Base-by-base conservation (phyloP, 2,888 invertebrate species). In the Dorcus parallelipipedus region DNA sequence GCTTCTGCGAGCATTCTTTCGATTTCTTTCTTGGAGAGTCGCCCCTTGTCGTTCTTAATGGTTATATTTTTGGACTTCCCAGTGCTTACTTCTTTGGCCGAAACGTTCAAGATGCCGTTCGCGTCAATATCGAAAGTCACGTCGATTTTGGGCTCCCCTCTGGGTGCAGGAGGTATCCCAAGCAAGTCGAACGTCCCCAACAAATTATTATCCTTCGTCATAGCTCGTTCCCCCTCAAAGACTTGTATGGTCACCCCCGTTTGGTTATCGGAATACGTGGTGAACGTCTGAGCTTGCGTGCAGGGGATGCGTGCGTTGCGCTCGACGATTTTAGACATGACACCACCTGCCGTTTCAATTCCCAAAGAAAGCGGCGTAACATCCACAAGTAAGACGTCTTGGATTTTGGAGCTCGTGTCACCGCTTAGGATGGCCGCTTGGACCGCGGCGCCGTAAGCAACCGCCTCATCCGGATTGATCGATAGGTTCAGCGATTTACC, bases 231-330 rank as follows among this genome's bases (percentile, higher is more conserved):
- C 0, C 81, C 81, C 78, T 82, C 89, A 73, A 84, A 87, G 10
- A 89, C 89, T 74, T 89, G 87, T 60, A 90, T 85, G 23, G 85
- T 85, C 47, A 90, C 90, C 0, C 84, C 89, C 0, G 88, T 83
- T 76, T 93, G 92, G 78, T 91, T 92, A 79, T 93, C 92, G 0
- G 89, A 79, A 73, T 89, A 91, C 0, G 92, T 93, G 45, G 91
- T 88, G 79, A 92, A 93, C 1, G 84, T 86, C 73, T 89, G 85
- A 0, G 84, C 81, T 73, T 88, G 87, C 70, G 87, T 89, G 80
- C 87, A 86, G 0, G 89, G 90, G 67, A 89, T 89, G 70, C 86
- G 82, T 9, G 81, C 78, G 76, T 89, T 90, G 66, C 90, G 81
- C 67, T 90, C 88, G 59, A 91, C 81, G 57, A 91, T 84, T 71